Evolutionary conservation across 2,797 vertebrate genomes (phyloP), one percentile per base, ranked within the genome.

Genomic region (Periophthalmus magnuspinnatus): DNA sequence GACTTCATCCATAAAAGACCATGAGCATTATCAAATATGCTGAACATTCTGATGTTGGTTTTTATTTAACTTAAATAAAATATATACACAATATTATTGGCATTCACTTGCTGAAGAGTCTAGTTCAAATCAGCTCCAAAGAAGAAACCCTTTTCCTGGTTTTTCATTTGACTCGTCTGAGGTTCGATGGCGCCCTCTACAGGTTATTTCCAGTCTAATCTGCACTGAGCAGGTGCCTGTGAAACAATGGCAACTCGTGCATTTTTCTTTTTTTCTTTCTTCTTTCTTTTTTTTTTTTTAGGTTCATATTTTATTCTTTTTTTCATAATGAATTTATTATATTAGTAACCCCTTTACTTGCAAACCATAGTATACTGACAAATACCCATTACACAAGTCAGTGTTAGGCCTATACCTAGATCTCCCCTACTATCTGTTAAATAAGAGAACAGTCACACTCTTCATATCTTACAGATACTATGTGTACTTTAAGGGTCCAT

Each of bases 181-280:
- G 36, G 11, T 36, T 63, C 74, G 73, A n/a, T 79, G 71, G 58
- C 67, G 68, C 80, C 80, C 73, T 82, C 86, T 88, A 60, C 73
- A 77, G 84, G 72, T 41, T 54, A 65, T 21, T 3, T 13, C n/a
- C 0, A 11, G 24, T 45, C 33, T 65, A 16, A 76, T 59, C 65
- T 57, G 65, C 68, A 48, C 21, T 16, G n/a, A 45, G 13, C n/a
- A 8, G 38, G 13, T 28, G 41, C 1, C n/a, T 47, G 5, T 59
- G 4, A 57, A 57, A 8, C 22, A 13, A 1, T 32, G 11, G 56
- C 5, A 11, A 57, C 8, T n/a, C 7, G 34, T 16, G 57, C 32
- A 8, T 32, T 58, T 32, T 58, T 32, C 13, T 9, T 9, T 21
- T 28, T 28, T 28, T n/a, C n/a, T n/a, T n/a, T n/a, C n/a, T 28